Base-by-base conservation (phyloP, 1,140 invertebrate genomes). In the Drosophila ironensis region DNA sequence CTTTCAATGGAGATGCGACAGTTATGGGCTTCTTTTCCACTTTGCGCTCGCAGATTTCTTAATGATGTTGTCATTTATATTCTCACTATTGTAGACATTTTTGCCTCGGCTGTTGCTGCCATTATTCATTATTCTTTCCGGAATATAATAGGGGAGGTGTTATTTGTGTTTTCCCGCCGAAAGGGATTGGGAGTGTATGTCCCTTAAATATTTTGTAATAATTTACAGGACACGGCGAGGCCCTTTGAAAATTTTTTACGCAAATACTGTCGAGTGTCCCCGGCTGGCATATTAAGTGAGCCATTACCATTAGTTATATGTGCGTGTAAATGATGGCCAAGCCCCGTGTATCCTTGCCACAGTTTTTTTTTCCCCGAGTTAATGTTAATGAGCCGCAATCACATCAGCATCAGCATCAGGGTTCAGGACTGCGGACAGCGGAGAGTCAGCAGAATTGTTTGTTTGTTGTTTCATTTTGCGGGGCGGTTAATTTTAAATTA, bases 51-150 rank as follows among this genome's bases (percentile, higher is more conserved):
- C 30, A 59, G 60, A 77, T 51, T 54, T 70, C 57, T 80, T 80
- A 75, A 80, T 80, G 74, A 80, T 80, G 71, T 68, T 72, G 73
- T 74, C 76, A 71, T 71, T 81, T 81, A 60, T 80, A 71, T 71
- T 81, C 42, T 25, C 48, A 53, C 27, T 42, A 53, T 48, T 71
- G 50, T 47, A 33, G 9, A 47, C 27, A 67, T 67, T 67, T 52
- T 76, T 67, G 24, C 37, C 38, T n/a, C n/a, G 11, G 47, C 68
- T 70, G 27, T 70, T 74, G 40, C 50, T 52, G 56, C 66, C 70
- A 71, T 80, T 60, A 75, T 81, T 81, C 57, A 80, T 80, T 64
- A 73, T 80, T 35, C 59, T 53, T 69, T 63, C 52, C 30, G 64
- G 46, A 47, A 52, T 38, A 51, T 38, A 51, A 54, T 51, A 50